Conservation (phyloP, 1,140 invertebrate genomes). For the Halictus rubicundus region DNA sequence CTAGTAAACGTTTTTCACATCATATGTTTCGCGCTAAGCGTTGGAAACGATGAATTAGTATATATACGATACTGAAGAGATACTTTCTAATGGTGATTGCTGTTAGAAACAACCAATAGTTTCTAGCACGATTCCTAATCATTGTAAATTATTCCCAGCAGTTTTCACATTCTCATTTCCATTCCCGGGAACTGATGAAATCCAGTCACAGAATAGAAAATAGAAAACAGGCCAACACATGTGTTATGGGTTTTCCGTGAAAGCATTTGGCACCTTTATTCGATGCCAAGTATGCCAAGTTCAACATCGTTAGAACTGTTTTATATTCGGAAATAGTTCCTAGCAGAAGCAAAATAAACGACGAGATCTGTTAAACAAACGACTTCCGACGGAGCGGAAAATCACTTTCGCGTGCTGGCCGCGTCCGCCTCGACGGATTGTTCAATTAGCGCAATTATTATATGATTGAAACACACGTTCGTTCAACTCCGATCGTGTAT, state of each 20-base stretch:
- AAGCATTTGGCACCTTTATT: conserved; percentile 4
- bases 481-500: no score
- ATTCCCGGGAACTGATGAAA: not conserved
- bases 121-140: no score
- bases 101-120: no score
- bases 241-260: conserved; percentile 3
- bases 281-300: conserved; percentile 20
- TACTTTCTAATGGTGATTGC: no score
- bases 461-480: no score
- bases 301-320: not conserved
- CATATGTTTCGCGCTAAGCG: no score
- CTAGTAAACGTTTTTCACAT: no score
- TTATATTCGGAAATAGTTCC: not conserved
- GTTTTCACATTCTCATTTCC: not conserved
- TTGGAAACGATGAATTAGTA: no score
- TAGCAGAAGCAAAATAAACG: not conserved
- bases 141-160: not conserved
- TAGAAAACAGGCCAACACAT: not conserved
- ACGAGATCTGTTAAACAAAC: not conserved
- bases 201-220: not conserved
- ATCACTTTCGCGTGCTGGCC: no score
- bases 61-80: no score
- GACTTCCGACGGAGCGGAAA: not conserved
- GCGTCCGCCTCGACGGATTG: no score
- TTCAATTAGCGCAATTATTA: no score